phyloP scores from a whole-genome alignment of 2,888 invertebrate species.

The Emmelina monodactyla region DNA sequence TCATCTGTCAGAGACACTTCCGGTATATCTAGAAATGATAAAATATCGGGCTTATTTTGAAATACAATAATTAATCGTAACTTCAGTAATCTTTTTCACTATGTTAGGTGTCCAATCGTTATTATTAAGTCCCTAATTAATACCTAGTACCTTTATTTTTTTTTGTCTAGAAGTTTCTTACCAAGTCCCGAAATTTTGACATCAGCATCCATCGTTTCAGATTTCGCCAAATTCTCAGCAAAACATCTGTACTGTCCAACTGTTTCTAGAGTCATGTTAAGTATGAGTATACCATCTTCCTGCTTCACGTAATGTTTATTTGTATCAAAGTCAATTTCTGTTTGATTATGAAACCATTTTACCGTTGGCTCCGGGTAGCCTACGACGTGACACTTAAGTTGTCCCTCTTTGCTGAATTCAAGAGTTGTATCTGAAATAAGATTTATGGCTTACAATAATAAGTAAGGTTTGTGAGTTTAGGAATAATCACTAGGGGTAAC shows the following conservation, averaged over 20 bases:
- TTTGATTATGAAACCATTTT: slow-evolving; percentile 39
- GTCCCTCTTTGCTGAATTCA: slow-evolving; percentile 33
- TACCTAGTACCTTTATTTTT: too few relatives aligned
- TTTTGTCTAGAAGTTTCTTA: slow-evolving; percentile 19
- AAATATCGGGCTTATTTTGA: too few relatives aligned
- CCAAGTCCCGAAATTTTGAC: slow-evolving; percentile 41
- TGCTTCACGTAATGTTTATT: slow-evolving; percentile 19
- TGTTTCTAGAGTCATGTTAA: slow-evolving; percentile 34
- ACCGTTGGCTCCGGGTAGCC: slow-evolving; percentile 39
- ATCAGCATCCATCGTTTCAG: slow-evolving; percentile 19
- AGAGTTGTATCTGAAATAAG: slow-evolving; percentile 31
- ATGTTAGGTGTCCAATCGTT: too few relatives aligned
- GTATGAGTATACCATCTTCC: slow-evolving; percentile 26
- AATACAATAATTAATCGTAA: too few relatives aligned
- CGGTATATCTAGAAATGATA: too few relatives aligned
- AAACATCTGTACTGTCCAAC: slow-evolving; percentile 36
- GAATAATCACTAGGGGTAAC: too few relatives aligned
- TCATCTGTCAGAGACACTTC: too few relatives aligned
- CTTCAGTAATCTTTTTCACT: too few relatives aligned
- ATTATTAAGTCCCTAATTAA: too few relatives aligned
- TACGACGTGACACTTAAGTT: slow-evolving; percentile 32
- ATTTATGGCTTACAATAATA: not conserved
- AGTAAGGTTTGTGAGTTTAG: not conserved
- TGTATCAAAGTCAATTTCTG: slow-evolving; percentile 19
- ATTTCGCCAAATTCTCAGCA: slow-evolving; percentile 25